Base-by-base conservation (phyloP, 2,113 vertebrate genomes). In the Tautogolabrus adspersus region DNA sequence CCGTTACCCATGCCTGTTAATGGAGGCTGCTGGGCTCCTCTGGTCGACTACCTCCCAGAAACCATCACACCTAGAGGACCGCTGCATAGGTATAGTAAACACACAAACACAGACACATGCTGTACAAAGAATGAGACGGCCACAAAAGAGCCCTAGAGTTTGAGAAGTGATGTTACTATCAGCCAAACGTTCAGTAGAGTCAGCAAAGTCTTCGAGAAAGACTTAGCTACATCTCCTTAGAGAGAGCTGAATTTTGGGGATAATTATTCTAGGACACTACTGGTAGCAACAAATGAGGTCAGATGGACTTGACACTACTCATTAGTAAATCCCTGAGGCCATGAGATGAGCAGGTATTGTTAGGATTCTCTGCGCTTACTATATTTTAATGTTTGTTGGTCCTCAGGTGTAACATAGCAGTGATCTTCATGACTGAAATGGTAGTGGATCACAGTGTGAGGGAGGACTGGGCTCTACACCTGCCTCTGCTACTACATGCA, bases 401-500 rank as follows among this genome's bases (percentile, higher is more conserved):
- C 34, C 16, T 47, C 85, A 99, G 98, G 92, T 99, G 98, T 83
- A 99, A 99, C 77, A 97, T 99, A 71, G 98, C 98, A 40, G 97
- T 99, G 72, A 99, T 99, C 85, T 99, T 99, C 82, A 98, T 99
- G 97, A 97, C 98, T 10, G 98, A 99, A 88, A 98, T 99, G 97
- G 97, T 99, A 83, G 98, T 98, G 87, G 98, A 99, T 89, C 98
- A 99, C 93, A 99, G 98, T 37, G 97, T 99, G 75, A 95, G 97
- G 89, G 97, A 99, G 87, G 98, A 99, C 71, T 99, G 98, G 98
- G 97, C 97, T 37, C 94, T 99, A 44, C 98, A 99, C 69, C 94
- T 99, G 5, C 98, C 97, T 0, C 90, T 99, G 15, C 88, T 99
- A 21, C 94, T 99, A 18, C 98, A 99, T 30, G 98, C 98, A 9